Evolutionary conservation across 2,113 vertebrate genomes (phyloP).

Genomic region (Syngnathus scovelli): DNA sequence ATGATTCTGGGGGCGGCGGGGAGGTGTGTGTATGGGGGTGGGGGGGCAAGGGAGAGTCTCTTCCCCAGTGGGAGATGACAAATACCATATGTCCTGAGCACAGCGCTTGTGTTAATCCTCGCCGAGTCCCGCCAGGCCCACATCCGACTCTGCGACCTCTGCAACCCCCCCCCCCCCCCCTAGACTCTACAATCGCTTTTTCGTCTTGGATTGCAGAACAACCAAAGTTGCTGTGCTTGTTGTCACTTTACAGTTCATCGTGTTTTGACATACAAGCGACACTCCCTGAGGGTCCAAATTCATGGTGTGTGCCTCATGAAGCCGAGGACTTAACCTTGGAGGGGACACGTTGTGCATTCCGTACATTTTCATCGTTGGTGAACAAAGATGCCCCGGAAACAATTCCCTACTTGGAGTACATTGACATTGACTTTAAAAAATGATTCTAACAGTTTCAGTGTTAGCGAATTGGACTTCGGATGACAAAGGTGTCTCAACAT

Average conservation of each 20-base stretch:
- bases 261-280: not conserved
- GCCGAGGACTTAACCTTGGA: not conserved
- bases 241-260: not conserved
- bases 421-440: no score
- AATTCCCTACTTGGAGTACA: no score
- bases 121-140: constrained; percentile 59
- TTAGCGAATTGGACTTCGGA: not conserved
- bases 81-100: constrained; percentile 73
- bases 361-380: no score
- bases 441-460: not conserved
- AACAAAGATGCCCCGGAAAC: no score
- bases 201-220: not conserved
- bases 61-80: constrained; percentile 70
- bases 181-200: not conserved
- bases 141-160: constrained; percentile 63
- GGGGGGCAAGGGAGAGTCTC: constrained; percentile 43
- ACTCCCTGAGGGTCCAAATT: not conserved
- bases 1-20: constrained; percentile 25
- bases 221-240: not conserved
- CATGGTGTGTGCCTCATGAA: not conserved
- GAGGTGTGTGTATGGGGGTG: constrained; percentile 10
- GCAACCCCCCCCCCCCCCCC: constrained; percentile 32
- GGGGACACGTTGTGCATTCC: not conserved
- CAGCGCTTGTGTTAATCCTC: constrained; percentile 71
- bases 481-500: not conserved